Percentiles rank a stretch among this genome's conserved stretches.
Conservation (phyloP, 2,888 invertebrate genomes). For the Ornithoptera priamus region DNA sequence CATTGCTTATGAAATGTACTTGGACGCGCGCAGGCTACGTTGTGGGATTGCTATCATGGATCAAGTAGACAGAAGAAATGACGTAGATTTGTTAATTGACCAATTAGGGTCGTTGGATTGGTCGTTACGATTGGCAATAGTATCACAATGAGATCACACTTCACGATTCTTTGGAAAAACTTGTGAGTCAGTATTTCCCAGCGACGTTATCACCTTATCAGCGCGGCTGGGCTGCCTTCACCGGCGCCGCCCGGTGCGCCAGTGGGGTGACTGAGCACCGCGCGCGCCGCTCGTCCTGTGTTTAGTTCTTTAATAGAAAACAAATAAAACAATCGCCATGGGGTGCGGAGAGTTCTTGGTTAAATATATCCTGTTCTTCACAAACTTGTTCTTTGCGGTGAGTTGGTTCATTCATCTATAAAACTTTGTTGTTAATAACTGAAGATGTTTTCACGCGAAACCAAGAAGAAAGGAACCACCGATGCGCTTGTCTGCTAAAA, state of each 20-base stretch:
- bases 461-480: too few species aligned
- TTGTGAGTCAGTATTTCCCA: neutral
- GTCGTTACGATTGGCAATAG: too few species aligned
- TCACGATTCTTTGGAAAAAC: neutral
- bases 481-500: too few species aligned
- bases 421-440: too few species aligned
- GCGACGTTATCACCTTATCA: constrained; percentile 2
- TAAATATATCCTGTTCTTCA: constrained; percentile 88
- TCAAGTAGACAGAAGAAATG: too few species aligned
- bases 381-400: constrained; percentile 87
- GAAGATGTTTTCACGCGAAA: too few species aligned
- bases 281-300: constrained; percentile 29
- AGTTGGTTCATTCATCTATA: constrained; percentile 58
- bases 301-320: constrained; percentile 10
- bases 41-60: too few species aligned
- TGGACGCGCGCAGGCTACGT: too few species aligned
- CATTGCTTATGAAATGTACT: too few species aligned
- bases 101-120: too few species aligned
- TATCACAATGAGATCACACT: neutral
- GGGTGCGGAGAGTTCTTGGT: constrained; percentile 85
- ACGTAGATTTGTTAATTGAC: too few species aligned
- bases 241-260: constrained; percentile 17
- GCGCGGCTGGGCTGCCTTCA: neutral
- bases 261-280: constrained; percentile 31
- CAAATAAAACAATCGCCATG: constrained; percentile 63